Base-by-base conservation (phyloP, 2,797 vertebrate species). In the Thripadectes ignobilis region DNA sequence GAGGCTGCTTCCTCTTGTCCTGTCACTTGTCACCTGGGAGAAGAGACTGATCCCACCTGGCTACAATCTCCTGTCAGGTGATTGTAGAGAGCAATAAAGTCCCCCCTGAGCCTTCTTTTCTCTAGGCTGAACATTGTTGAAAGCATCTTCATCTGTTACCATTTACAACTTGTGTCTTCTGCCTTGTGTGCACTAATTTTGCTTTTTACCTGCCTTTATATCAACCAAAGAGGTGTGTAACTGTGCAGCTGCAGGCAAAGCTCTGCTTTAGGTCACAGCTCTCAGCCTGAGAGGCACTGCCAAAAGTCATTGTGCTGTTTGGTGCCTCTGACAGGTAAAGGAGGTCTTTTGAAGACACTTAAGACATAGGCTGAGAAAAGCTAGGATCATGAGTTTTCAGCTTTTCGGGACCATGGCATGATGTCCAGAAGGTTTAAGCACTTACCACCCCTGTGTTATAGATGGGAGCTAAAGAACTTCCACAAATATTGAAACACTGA, bases 391-490 rank as follows among this genome's bases (percentile, higher is more conserved):
- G 32, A 48, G 11, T 34, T 76, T 89, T 36, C 68, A 66, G 43
- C 27, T 52, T 65, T 41, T 27, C 34, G 41, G 19, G 48, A 12
- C 32, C 7, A 3, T 10, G 34, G 52, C 29, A 1, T 22, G 16
- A 24, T 34, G 39, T 14, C 36, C 13, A 3, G 5, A 14, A 34
- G 6, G 17, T 41, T 54, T 16, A 36, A 43, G 20, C 21, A 5
- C 7, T 13, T 12, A 34, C 6, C 14, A 4, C 9, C 41, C 10
- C 1, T 13, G 3, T 2, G 9, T 14, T 10, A 1, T 9, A 20
- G 8, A 1, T 5, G 9, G 30, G 45, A 55, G 22, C 4, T 62
- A 15, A 34, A 79, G 49, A 36, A 13, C 4, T 66, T n/a, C 22
- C 32, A 16, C 11, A 57, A 18, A 52, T 52, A 29, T 4, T 32